A percentile compares a stretch with the other conserved stretches of the same genome.
Conservation (phyloP, 1,140 invertebrate genomes). For the Cherax quadricarinatus region DNA sequence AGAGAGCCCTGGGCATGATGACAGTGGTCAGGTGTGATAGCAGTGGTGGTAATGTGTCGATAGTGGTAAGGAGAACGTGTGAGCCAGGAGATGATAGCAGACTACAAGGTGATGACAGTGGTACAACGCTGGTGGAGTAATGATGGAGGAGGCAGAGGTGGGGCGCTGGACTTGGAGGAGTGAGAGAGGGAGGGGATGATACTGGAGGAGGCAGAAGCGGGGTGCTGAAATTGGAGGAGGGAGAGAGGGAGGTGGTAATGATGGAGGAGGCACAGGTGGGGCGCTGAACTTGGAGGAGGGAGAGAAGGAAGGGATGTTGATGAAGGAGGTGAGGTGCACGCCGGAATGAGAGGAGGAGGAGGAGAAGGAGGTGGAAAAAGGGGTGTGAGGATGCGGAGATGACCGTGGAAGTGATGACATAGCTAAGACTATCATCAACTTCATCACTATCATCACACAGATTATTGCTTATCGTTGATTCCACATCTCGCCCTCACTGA, state of each 20-base stretch:
- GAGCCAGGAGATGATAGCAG: too few species aligned
- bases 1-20: not conserved
- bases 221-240: not conserved
- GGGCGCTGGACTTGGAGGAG: too few species aligned
- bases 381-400: not conserved
- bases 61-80: not conserved
- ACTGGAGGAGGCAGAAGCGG: too few species aligned
- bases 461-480: not conserved
- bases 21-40: not conserved
- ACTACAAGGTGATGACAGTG: not conserved
- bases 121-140: too few species aligned
- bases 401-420: not conserved
- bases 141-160: too few species aligned
- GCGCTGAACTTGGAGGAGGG: too few species aligned
- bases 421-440: not conserved
- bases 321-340: not conserved
- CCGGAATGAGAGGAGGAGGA: too few species aligned
- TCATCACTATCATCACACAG: slow-evolving; percentile 19
- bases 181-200: not conserved
- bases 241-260: not conserved
- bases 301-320: not conserved
- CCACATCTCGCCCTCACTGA: not conserved
- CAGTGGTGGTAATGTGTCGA: not conserved
- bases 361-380: too few species aligned
- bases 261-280: not conserved